phyloP scores from a whole-genome alignment of 2,888 invertebrate genomes.

The Eubasilissa splendida region DNA sequence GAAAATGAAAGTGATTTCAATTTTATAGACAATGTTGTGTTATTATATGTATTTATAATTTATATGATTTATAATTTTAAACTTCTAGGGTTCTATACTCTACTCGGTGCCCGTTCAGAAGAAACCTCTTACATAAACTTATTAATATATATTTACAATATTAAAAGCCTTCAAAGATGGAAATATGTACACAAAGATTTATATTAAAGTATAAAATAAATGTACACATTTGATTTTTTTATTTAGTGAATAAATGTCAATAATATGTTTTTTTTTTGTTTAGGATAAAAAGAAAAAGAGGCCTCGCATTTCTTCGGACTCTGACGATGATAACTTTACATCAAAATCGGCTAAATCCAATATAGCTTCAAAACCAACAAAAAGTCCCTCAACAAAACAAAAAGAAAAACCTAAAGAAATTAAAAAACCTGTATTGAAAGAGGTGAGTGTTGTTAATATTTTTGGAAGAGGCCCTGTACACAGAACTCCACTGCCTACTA shows the following conservation, averaged over 20 bases:
- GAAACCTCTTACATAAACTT: no score
- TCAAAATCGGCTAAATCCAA: slow-evolving; percentile 61
- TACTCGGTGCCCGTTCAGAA: no score
- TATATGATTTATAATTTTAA: no score
- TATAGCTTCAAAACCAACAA: slow-evolving; percentile 15
- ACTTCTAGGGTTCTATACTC: no score
- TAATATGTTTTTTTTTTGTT: slow-evolving; percentile 51
- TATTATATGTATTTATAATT: no score
- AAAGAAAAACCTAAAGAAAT: slow-evolving; percentile 55
- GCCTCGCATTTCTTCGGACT: slow-evolving; percentile 63
- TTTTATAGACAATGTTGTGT: no score
- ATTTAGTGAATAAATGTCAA: neutral
- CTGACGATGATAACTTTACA: slow-evolving; percentile 63
- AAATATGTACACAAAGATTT: no score
- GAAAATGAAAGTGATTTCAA: no score
- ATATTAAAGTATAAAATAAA: no score
- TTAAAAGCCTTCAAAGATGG: no score
- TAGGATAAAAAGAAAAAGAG: slow-evolving; percentile 66
- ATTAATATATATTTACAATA: no score
- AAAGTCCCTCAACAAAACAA: neutral
- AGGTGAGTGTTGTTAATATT: slow-evolving; percentile 71
- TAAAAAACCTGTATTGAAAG: slow-evolving; percentile 63
- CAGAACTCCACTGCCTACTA: slow-evolving; percentile 63
- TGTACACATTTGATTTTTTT: no score
- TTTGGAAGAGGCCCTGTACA: slow-evolving; percentile 78